Percentiles rank a stretch among this genome's conserved stretches.
These are phyloP conservation scores for Odontothrips loti DNA, from an alignment of 2,888 invertebrate species.

Conservation along the genomic window DNA sequence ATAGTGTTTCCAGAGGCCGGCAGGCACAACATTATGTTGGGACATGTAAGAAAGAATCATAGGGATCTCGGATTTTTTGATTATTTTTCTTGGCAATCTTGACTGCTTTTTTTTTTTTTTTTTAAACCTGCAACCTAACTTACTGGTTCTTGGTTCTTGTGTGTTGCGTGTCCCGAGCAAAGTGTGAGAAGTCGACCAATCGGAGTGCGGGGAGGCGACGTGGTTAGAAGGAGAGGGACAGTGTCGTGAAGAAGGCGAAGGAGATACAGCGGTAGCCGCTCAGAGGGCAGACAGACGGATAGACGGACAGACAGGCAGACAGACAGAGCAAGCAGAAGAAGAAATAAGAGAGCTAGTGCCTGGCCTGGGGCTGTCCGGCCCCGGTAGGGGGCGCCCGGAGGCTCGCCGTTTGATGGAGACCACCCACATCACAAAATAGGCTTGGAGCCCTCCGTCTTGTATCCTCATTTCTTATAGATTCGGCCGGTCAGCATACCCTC, in stretches of 20 bases:
- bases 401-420: neutral
- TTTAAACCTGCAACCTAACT: too few relatives aligned
- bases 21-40: too few relatives aligned
- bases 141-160: too few relatives aligned
- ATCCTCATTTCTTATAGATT: constrained; percentile 27
- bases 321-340: neutral
- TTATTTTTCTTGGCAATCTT: too few relatives aligned
- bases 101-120: too few relatives aligned
- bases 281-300: neutral
- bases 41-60: too few relatives aligned
- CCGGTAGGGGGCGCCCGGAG: neutral
- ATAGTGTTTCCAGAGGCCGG: too few relatives aligned
- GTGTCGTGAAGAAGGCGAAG: neutral
- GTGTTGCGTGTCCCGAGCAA: too few relatives aligned
- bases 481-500: constrained; percentile 9
- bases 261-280: neutral
- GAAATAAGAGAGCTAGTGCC: neutral
- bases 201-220: neutral
- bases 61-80: too few relatives aligned
- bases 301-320: neutral
- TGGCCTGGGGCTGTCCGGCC: neutral
- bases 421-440: constrained; percentile 20
- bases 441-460: neutral
- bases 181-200: too few relatives aligned
- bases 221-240: neutral